Conservation (phyloP, 2,113 vertebrate genomes). For the Picathartes gymnocephalus region DNA sequence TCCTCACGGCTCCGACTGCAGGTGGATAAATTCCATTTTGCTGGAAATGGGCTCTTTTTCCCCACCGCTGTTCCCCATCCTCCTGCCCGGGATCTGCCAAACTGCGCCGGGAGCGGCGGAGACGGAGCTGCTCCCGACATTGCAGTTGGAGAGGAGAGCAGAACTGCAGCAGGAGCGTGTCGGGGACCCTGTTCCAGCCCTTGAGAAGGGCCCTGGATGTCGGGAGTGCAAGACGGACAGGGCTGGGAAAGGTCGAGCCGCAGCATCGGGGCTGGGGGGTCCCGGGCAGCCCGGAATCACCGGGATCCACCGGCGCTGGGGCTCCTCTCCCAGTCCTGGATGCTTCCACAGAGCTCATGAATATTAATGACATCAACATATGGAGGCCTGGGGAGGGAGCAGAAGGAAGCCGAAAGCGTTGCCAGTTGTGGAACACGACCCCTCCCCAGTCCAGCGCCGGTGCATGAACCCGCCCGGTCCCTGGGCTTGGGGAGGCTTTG, state of each 20-base stretch:
- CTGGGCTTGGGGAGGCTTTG: neutral
- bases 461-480: neutral
- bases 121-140: neutral
- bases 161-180: rapidly evolving
- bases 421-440: neutral
- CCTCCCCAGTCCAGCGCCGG: neutral
- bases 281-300: neutral
- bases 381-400: neutral
- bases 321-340: neutral
- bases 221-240: rapidly evolving
- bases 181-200: neutral
- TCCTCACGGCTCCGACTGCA: rapidly evolving
- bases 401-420: neutral
- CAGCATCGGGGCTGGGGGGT: neutral
- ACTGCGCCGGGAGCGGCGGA: neutral
- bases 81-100: neutral
- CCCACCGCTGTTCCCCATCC: neutral
- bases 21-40: neutral
- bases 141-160: neutral
- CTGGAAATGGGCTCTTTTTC: neutral
- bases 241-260: neutral
- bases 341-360: neutral
- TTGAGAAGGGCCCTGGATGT: neutral
- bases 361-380: neutral
- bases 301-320: neutral